These are phyloP conservation scores for Ciconia maguari DNA, from an alignment of 2,113 vertebrate genomes.

Conservation along the genomic window DNA sequence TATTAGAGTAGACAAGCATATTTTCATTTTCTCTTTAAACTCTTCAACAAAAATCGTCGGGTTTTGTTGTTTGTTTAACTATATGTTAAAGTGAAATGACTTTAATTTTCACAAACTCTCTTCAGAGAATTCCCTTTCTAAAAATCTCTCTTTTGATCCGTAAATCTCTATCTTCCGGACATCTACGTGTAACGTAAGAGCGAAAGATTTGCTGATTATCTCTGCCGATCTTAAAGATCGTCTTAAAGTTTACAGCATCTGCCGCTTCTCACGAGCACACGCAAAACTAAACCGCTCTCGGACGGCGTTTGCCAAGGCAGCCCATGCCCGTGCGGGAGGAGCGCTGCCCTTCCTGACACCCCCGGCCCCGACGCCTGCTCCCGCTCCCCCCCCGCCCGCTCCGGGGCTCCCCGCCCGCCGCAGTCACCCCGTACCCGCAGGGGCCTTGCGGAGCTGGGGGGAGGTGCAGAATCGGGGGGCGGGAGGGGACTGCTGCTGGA, in stretches of 20 bases:
- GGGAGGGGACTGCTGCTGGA: not conserved
- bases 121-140: not conserved
- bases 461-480: not conserved
- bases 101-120: not conserved
- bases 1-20: not conserved
- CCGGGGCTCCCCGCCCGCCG: not conserved
- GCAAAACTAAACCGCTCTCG: not conserved
- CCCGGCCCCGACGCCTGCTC: not conserved
- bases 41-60: not conserved
- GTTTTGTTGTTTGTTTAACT: not conserved
- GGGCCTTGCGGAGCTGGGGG: too few species aligned
- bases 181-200: not conserved
- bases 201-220: not conserved
- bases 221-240: not conserved
- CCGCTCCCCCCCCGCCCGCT: not conserved
- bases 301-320: rapidly evolving
- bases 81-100: not conserved
- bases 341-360: not conserved
- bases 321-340: rapidly evolving
- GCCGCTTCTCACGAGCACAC: not conserved
- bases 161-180: not conserved
- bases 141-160: not conserved
- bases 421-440: not conserved
- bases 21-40: not conserved
- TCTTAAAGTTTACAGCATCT: not conserved